A percentile compares a stretch with the other conserved stretches of the same genome.
phyloP scores from a whole-genome alignment of 2,797 vertebrate genomes.

The Capromys pilorides region DNA sequence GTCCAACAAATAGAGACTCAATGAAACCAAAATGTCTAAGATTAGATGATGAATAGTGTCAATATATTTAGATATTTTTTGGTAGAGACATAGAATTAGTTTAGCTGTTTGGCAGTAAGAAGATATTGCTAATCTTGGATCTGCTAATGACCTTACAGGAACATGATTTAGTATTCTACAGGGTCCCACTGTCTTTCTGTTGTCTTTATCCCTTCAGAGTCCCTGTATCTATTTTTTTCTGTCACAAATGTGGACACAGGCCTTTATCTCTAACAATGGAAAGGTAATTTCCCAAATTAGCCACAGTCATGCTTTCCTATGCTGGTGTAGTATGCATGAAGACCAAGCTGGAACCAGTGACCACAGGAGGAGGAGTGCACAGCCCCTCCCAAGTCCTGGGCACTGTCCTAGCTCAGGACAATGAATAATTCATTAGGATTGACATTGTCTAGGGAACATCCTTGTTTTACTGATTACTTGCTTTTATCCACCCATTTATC shows the following conservation, averaged over 20 bases:
- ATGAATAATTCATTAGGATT: conserved; percentile 72
- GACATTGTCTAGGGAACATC: conserved; percentile 37
- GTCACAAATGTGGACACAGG: not conserved
- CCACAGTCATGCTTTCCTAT: not conserved
- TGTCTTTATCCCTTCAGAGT: not conserved
- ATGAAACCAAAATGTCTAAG: not conserved
- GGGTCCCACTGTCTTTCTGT: not conserved
- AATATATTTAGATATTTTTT: not conserved
- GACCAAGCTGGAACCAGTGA: not conserved
- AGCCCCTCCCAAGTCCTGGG: not conserved
- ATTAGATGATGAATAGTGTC: not conserved
- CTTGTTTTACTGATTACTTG: conserved; percentile 62
- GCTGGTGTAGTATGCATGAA: no score
- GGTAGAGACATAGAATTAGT: not conserved
- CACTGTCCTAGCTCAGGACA: not conserved
- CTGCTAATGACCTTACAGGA: not conserved
- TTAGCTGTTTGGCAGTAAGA: not conserved
- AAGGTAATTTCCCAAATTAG: not conserved
- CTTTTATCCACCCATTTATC: conserved; percentile 70
- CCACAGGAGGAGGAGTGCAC: not conserved
- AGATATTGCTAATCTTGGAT: not conserved
- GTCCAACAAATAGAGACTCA: not conserved
- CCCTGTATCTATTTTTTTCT: not conserved
- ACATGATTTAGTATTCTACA: not conserved
- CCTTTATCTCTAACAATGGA: not conserved